Conservation (phyloP, 2,797 vertebrate species). For the Gambusia yucatana region DNA sequence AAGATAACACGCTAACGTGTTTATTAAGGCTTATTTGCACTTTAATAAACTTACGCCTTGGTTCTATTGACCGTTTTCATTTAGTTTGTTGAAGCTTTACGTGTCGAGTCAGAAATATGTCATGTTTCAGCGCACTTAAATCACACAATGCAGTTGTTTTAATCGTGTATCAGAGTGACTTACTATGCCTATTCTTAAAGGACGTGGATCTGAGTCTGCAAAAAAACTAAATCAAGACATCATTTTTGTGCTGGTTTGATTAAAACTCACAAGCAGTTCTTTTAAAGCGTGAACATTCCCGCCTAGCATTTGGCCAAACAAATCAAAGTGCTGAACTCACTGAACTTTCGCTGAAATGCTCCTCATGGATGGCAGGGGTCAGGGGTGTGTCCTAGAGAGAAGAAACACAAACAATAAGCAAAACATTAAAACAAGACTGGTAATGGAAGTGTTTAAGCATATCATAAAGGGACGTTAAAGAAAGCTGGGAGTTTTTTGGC, state of each 20-base stretch:
- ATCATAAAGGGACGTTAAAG: conserved; percentile 13
- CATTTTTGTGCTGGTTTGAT: background rate
- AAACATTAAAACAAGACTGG: conserved; percentile 26
- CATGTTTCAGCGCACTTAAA: too few relatives aligned
- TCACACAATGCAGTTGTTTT: background rate
- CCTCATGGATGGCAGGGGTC: conserved; percentile 82
- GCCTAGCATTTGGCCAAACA: conserved; percentile 10
- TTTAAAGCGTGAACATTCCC: background rate
- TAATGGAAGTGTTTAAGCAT: background rate
- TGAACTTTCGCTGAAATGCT: conserved; percentile 76
- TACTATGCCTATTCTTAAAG: background rate
- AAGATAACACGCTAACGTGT: background rate
- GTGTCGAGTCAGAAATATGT: background rate
- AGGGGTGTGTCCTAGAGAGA: conserved; percentile 78
- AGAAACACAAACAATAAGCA: conserved; percentile 54
- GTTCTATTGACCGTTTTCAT: background rate
- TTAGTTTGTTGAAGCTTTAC: background rate
- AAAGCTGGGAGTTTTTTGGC: background rate
- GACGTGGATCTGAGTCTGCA: background rate
- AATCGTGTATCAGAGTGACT: background rate
- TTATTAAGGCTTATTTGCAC: background rate
- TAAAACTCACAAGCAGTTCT: background rate
- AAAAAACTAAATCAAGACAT: background rate
- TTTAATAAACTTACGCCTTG: background rate
- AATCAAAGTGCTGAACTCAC: conserved; percentile 68